Percentiles rank a stretch among this genome's conserved stretches.
These are phyloP conservation scores for Penelope pileata DNA, from an alignment of 2,113 vertebrate species.

Conservation along the genomic window DNA sequence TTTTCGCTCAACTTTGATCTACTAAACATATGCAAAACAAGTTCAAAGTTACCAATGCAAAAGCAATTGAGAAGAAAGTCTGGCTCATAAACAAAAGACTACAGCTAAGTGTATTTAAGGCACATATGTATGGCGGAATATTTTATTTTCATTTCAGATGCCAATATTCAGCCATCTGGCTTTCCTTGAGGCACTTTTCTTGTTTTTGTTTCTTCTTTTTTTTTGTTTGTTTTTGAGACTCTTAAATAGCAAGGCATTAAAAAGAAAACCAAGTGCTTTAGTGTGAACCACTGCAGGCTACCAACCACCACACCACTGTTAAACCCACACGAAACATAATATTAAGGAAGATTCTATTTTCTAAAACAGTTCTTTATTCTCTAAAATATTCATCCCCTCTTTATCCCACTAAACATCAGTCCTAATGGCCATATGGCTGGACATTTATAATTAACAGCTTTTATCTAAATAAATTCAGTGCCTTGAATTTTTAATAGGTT, in stretches of 20 bases:
- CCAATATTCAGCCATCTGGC: conserved; percentile 67
- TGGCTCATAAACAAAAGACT: conserved; percentile 44
- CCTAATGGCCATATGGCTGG: conserved; percentile 62
- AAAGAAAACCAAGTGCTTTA: conserved; percentile 30
- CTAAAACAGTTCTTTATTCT: conserved; percentile 50
- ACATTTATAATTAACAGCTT: conserved; percentile 77
- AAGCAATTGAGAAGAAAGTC: not conserved
- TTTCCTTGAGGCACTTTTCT: conserved; percentile 51
- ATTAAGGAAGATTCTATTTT: conserved; percentile 18
- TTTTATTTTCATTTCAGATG: conserved; percentile 70
- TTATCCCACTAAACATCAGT: not conserved
- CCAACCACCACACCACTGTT: conserved; percentile 33
- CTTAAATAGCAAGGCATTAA: conserved; percentile 52
- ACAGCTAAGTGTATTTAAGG: conserved; percentile 41
- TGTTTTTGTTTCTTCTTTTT: not conserved
- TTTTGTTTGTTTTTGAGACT: conserved; percentile 23
- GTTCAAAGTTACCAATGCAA: not conserved
- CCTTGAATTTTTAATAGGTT: conserved; percentile 55
- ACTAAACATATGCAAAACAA: conserved; percentile 1
- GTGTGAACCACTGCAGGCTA: conserved; percentile 18
- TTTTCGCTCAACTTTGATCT: conserved; percentile 4
- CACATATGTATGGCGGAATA: conserved; percentile 50
- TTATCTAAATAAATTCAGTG: conserved; percentile 67
- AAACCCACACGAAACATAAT: conserved; percentile 23
- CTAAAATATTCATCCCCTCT: conserved; percentile 40